phyloP scores from a whole-genome alignment of 2,113 vertebrate species.

The Rissa tridactyla region DNA sequence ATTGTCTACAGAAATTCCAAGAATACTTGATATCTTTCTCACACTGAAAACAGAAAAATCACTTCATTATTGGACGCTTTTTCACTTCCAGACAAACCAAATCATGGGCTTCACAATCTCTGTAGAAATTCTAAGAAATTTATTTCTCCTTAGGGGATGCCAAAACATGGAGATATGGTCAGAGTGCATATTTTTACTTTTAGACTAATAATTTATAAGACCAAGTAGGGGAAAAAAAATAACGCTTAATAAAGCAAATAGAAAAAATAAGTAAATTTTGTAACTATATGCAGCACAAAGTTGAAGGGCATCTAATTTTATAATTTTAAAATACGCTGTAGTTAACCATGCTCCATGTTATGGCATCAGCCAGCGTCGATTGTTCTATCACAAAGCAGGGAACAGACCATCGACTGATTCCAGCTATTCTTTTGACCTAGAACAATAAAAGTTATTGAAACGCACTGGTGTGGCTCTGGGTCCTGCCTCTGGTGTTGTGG shows the following conservation, averaged over 20 bases:
- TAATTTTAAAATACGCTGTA: not conserved
- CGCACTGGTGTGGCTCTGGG: constrained; percentile 66
- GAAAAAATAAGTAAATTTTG: not conserved
- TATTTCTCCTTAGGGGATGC: constrained; percentile 27
- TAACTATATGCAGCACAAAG: not conserved
- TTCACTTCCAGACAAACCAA: constrained; percentile 70
- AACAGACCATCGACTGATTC: constrained; percentile 16
- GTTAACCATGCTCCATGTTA: constrained; percentile 63
- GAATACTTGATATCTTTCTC: constrained; percentile 99
- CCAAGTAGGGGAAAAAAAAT: not conserved
- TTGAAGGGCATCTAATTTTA: not conserved
- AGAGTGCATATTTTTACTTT: not conserved
- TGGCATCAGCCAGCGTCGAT: constrained; percentile 36
- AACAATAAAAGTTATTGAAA: constrained; percentile 63
- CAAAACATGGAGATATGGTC: constrained; percentile 72
- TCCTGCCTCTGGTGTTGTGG: constrained; percentile 69
- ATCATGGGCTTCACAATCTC: constrained; percentile 65
- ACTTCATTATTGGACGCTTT: constrained; percentile 85
- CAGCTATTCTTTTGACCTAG: constrained; percentile 46
- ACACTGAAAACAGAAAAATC: constrained; percentile 98
- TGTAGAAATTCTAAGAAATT: constrained; percentile 18
- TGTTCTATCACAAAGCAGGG: constrained; percentile 15
- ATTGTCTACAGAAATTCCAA: constrained; percentile 99
- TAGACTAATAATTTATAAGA: not conserved
- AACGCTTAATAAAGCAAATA: not conserved